Evolutionary conservation across 2,113 vertebrate genomes (phyloP).

Genomic region (Steatornis caripensis): DNA sequence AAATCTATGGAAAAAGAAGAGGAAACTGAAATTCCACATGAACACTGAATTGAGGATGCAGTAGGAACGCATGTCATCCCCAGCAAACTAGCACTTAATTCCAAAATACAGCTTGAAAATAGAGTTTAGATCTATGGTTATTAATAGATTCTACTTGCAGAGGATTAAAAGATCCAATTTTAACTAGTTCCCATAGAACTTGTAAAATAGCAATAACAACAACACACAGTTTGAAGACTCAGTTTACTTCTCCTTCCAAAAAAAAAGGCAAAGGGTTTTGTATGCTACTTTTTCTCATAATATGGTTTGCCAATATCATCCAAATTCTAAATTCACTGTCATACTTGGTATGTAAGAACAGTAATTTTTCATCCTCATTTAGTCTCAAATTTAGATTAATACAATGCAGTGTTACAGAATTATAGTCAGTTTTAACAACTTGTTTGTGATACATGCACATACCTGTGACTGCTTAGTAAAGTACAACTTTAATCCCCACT

Average conservation of each 20-base stretch:
- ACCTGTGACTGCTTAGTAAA: background rate
- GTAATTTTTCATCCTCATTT: background rate
- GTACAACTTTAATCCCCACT: background rate
- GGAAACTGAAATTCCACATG: background rate
- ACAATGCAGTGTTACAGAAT: background rate
- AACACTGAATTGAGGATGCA: background rate
- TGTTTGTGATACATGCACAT: background rate
- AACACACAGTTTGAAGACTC: background rate
- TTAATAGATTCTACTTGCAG: background rate
- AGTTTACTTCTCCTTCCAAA: background rate
- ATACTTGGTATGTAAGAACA: background rate
- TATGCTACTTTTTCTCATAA: background rate
- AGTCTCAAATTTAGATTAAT: background rate
- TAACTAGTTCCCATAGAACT: background rate
- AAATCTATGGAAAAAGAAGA: background rate
- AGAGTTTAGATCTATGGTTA: background rate
- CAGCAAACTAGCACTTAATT: background rate
- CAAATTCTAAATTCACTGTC: background rate
- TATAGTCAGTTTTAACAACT: background rate
- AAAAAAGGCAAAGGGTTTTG: background rate
- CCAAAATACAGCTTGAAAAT: background rate
- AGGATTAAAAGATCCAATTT: background rate
- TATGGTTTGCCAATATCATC: background rate
- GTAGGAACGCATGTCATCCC: background rate
- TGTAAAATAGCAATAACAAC: background rate